Base-by-base conservation (phyloP, 2,797 vertebrate genomes). In the Onychomys arenicola region DNA sequence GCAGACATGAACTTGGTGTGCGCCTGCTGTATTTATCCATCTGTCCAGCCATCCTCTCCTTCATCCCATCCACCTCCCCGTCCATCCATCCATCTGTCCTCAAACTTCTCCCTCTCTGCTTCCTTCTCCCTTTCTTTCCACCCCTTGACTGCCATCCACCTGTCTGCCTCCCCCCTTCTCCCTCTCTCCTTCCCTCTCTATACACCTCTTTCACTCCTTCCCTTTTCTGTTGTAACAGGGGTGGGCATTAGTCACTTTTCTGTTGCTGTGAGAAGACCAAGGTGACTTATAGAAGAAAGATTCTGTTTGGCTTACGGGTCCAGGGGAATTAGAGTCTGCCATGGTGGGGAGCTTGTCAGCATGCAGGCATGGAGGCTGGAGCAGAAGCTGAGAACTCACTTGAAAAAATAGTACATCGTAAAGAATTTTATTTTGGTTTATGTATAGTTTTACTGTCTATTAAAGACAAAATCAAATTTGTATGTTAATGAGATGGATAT, bases 41-140 rank as follows among this genome's bases (percentile, higher is more conserved):
- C 4, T 34, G 32, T 0, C n/a, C 23, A n/a, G 0, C 55, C 4
- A n/a, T 4, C 9, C 5, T 14, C 16, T 5, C 12, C 34, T 69
- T 63, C 16, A 11, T 40, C 6, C 40, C 46, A n/a, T 23, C 21
- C 34, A 7, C 8, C 84, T 11, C 12, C 3, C 40, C 21, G 19
- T 25, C 80, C 25, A 61, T 29, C n/a, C 7, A 61, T 29, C 57
- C 34, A 69, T n/a, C 23, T 25, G 23, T 6, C 13, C 75, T 46
- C 75, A 9, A 32, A 9, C 14, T 37, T 19, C 46, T n/a, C 8
- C 19, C 16, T 1, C 2, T 2, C n/a, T 8, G 3, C 9, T 40
- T 29, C 2, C 16, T 16, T 6, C 6, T 6, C 19, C 27, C 37
- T 2, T 5, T 32, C 14, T 16, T 27, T 52, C 21, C 29, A 16